A percentile compares a stretch with the other conserved stretches of the same genome.
Conservation (phyloP, 2,888 invertebrate species). For the Nomada flava region DNA sequence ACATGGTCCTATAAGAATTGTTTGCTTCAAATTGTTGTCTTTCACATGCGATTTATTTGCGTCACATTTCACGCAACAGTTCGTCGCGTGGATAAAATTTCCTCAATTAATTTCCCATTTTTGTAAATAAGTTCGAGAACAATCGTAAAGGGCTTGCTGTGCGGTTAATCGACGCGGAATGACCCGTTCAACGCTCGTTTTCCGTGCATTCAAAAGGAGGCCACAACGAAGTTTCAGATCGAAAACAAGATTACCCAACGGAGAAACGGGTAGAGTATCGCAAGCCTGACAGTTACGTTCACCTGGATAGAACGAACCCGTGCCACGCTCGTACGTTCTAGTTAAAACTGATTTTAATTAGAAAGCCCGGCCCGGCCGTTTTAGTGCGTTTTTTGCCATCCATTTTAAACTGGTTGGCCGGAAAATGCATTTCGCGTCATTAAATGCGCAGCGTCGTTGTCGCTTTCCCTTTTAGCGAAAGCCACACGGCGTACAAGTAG, state of each 20-base stretch:
- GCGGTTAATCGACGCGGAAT: neutral
- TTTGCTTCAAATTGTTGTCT: no score
- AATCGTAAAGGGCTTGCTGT: neutral
- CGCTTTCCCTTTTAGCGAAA: slow-evolving; percentile 63
- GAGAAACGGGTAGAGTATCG: neutral
- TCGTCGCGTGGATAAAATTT: neutral
- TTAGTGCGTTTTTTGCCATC: slow-evolving; percentile 55
- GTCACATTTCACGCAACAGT: neutral
- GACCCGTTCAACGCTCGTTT: slow-evolving; percentile 3
- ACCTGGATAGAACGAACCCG: neutral
- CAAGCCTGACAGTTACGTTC: neutral
- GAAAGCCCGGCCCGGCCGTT: slow-evolving; percentile 45
- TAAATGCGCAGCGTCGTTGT: slow-evolving; percentile 56
- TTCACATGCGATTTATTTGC: neutral
- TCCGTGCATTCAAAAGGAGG: slow-evolving; percentile 1
- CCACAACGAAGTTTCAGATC: slow-evolving; percentile 25
- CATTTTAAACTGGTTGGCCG: slow-evolving; percentile 57
- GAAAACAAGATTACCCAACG: slow-evolving; percentile 33
- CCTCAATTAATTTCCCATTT: neutral
- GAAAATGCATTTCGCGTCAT: slow-evolving; percentile 63
- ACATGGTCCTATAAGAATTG: no score
- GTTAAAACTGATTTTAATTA: slow-evolving; percentile 64
- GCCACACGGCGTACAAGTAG: slow-evolving; percentile 34
- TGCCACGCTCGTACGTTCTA: slow-evolving; percentile 24
- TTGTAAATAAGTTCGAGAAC: no score